Evolutionary conservation across 2,888 invertebrate species (phyloP).

Genomic region (Serrognathus titanus): DNA sequence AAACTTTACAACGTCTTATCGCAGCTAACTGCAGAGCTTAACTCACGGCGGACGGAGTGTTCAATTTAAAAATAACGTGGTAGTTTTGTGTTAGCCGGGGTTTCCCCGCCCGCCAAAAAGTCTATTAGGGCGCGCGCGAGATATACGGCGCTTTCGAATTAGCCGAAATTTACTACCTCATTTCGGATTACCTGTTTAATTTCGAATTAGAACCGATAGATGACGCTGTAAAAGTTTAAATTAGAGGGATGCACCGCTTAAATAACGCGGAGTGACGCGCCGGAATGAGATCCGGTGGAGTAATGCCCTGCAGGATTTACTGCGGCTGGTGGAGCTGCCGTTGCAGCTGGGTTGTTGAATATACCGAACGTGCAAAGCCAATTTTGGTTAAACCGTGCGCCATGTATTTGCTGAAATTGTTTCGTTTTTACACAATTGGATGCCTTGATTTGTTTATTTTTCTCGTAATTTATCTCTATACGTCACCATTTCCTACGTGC

Average conservation of each 20-base stretch:
- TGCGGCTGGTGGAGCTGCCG: too few relatives aligned
- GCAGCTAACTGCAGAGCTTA: not conserved
- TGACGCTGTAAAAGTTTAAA: slow-evolving; percentile 2
- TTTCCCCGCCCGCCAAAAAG: not conserved
- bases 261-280: not conserved
- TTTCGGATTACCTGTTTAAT: slow-evolving; percentile 21
- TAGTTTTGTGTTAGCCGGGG: not conserved
- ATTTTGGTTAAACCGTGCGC: too few relatives aligned
- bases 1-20: too few relatives aligned
- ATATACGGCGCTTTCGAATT: slow-evolving; percentile 22
- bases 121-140: slow-evolving; percentile 7
- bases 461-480: too few relatives aligned
- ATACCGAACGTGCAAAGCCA: too few relatives aligned
- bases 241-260: not conserved
- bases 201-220: slow-evolving; percentile 14
- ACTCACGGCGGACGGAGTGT: not conserved
- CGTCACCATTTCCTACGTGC: too few relatives aligned
- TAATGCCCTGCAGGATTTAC: not conserved
- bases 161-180: slow-evolving; percentile 18
- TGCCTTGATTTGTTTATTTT: too few relatives aligned
- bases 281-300: not conserved
- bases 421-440: too few relatives aligned
- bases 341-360: too few relatives aligned
- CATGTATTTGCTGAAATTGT: too few relatives aligned
- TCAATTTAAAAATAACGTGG: not conserved